Conservation (phyloP, 2,797 vertebrate species). For the Buceros bicornis region DNA sequence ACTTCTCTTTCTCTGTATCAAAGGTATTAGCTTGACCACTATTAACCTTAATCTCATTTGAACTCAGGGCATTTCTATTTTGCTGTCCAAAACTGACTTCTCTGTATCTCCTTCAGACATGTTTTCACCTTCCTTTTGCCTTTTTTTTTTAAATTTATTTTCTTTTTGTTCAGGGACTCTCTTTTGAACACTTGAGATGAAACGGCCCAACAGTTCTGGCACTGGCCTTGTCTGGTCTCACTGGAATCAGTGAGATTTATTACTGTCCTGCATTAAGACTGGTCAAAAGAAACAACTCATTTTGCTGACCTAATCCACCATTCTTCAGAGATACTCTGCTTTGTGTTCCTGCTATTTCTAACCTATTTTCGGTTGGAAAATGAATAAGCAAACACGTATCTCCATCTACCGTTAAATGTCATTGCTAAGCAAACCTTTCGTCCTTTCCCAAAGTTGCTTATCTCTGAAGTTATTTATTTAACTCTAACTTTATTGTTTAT, state of each 20-base stretch:
- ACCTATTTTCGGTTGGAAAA: background rate
- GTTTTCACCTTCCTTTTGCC: background rate
- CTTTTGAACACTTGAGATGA: background rate
- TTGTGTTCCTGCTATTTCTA: background rate
- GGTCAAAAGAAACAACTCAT: background rate
- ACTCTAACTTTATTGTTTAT: conserved; percentile 48
- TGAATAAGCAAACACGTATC: background rate
- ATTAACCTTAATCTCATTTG: background rate
- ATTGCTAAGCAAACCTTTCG: conserved; percentile 5
- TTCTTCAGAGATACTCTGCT: background rate
- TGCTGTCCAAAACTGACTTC: background rate
- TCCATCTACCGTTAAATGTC: conserved; percentile 10
- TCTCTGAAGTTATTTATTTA: conserved; percentile 34
- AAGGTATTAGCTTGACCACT: background rate
- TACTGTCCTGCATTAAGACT: background rate
- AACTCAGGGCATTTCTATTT: background rate
- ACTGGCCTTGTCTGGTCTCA: background rate
- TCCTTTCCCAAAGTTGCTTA: conserved; percentile 15
- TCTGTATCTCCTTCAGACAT: background rate
- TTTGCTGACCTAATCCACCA: background rate
- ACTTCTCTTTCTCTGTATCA: background rate
- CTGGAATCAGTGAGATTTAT: background rate
- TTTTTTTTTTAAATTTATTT: background rate
- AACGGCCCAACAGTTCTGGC: background rate
- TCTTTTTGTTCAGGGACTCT: background rate